Evolutionary conservation across 2,888 invertebrate species (phyloP), one percentile per base, ranked within the genome.

Genomic region (Eremobia ochroleuca): DNA sequence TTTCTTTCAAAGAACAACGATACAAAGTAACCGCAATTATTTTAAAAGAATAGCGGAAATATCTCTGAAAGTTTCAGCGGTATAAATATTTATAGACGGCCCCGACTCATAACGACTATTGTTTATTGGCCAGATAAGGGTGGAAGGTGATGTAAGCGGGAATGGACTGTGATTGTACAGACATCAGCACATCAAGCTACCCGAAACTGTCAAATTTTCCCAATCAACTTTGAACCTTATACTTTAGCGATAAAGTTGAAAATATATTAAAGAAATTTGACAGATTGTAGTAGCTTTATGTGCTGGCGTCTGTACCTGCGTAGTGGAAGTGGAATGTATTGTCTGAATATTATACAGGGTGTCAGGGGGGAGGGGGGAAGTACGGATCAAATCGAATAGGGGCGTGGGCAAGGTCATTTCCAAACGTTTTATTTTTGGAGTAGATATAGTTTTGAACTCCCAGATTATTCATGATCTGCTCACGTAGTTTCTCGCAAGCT

Each of bases 41-140:
- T 90, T 89, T 85, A 90, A 90, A 90, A 86, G 86, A 85, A 83
- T 80, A 64, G 77, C 76, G 81, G 86, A 81, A 84, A 87, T 87
- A 87, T 87, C 68, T 83, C 80, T 73, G 84, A 85, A 83, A 87
- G 82, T 87, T 91, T 88, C 85, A 83, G 81, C 73, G 73, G 87
- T 82, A 92, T 92, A 91, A 92, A 92, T 92, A 91, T 92, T 92
- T 92, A 92, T 92, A 87, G 90, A 87, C 83, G 83, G 83, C 82
- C 74, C 81, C 68, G 81, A 72, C 52, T 79, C 78, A 80, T 85
- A 89, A 87, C 88, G 81, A 73, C 70, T 86, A 86, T 91, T 90
- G 90, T 92, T 91, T 90, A 92, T 92, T 89, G 91, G 85, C 59
- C 8, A 73, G 87, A 85, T 88, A 91, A 83, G 86, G 80, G 66